Conservation (phyloP, 1,140 invertebrate genomes). For the Whitmania pigra region DNA sequence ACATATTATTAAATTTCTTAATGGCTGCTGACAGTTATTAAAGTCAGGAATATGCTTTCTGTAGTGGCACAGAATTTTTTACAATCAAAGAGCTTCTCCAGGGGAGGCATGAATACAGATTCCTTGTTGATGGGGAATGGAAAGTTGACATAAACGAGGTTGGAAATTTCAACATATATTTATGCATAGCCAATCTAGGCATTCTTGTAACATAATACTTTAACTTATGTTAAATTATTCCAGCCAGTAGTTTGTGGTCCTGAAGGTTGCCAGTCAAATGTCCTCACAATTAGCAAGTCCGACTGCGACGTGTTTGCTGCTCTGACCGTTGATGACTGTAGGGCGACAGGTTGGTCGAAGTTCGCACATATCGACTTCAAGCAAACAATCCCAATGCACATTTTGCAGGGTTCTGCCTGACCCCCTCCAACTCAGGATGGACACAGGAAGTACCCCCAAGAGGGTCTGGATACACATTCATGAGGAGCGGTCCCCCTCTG, state of each 20-base stretch:
- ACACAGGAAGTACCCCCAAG: constrained; percentile 15
- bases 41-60: neutral
- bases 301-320: constrained; percentile 7
- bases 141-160: constrained; percentile 1
- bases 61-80: constrained; percentile 5
- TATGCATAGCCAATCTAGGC: neutral
- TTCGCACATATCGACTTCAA: neutral
- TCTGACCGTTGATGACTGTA: neutral
- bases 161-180: neutral
- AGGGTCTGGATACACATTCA: neutral
- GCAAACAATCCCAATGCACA: neutral
- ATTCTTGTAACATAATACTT: neutral
- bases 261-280: neutral
- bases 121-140: constrained; percentile 13
- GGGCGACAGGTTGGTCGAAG: neutral
- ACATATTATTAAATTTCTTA: neutral
- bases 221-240: too few species aligned
- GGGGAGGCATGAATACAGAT: constrained; percentile 14
- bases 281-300: neutral
- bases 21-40: neutral
- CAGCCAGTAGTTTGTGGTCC: neutral
- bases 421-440: constrained; percentile 8
- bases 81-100: constrained; percentile 8
- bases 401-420: neutral
- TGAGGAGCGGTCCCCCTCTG: constrained; percentile 4